These are phyloP conservation scores for Aythya baeri DNA, from an alignment of 2,113 vertebrate genomes.

Conservation along the genomic window DNA sequence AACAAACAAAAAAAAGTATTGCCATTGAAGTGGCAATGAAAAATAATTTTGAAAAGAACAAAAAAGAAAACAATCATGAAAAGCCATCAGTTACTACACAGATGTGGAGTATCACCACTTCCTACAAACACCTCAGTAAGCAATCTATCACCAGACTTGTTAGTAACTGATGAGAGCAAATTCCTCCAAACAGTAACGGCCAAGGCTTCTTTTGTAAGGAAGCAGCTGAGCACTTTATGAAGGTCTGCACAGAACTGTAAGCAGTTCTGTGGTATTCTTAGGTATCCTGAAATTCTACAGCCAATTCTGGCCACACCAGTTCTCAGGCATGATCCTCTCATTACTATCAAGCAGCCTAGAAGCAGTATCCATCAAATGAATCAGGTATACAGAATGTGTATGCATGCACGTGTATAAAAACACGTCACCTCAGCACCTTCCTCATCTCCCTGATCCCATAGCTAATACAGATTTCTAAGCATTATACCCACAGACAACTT, in stretches of 20 bases:
- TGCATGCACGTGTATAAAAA: not conserved
- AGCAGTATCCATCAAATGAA: not conserved
- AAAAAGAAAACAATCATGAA: not conserved
- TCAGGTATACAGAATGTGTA: too few relatives aligned
- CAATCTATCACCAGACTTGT: not conserved
- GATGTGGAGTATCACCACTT: not conserved
- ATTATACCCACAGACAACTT: not conserved
- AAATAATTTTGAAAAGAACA: not conserved
- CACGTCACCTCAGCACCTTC: not conserved
- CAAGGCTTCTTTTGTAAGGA: not conserved
- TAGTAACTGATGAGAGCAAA: not conserved
- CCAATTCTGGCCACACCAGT: not conserved
- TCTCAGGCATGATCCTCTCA: not conserved
- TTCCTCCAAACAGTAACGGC: not conserved
- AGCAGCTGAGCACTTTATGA: not conserved
- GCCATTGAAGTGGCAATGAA: not conserved
- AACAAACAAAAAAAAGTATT: not conserved
- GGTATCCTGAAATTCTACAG: not conserved
- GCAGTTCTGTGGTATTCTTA: not conserved
- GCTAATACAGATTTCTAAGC: not conserved
- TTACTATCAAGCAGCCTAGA: not conserved
- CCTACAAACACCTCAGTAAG: not conserved
- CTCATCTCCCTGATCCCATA: not conserved
- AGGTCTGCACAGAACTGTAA: not conserved
- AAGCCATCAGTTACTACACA: not conserved